Evolutionary conservation across 2,113 vertebrate genomes (phyloP), one percentile per base, ranked within the genome.

Genomic region (Pan paniscus): DNA sequence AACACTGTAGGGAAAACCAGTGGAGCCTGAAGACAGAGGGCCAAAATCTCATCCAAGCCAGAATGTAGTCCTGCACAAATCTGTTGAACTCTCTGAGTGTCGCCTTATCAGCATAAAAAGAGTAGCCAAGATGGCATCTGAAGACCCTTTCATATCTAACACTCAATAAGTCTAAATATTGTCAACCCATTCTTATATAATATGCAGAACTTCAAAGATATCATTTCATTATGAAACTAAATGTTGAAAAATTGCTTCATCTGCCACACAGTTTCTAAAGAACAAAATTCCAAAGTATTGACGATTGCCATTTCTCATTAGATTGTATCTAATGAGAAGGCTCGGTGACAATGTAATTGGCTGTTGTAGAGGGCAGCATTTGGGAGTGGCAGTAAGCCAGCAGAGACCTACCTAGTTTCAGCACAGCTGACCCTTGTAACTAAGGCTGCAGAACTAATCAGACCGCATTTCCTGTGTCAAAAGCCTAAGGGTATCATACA

Each of bases 261-360:
- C 22, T 70, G 30, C 50, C 38, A 88, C 43, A 96, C 10, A 79
- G 38, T 90, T 90, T 84, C 76, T 82, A 46, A 97, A 91, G 73
- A 92, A 92, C 8, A 75, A 55, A 82, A 95, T 67, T 5, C 40
- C 12, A 8, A n/a, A 89, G 78, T 14, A 57, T 25, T 12, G 6
- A 72, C 12, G n/a, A 7, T 27, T 67, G n/a, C 17, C 68, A n/a
- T 18, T 78, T 82, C 79, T 76, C 52, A 43, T 73, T 83, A 64
- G n/a, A 80, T 7, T 89, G 27, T 57, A 35, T 81, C 50, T 85
- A 70, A 52, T 78, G 18, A 27, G 8, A 17, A 38, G 32, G 35
- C 48, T 88, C 46, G 61, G 40, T 27, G n/a, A 46, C 46, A 68
- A 6, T 5, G n/a, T 18, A 46, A 50, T 52, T 67, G 93, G 38